These are phyloP conservation scores for Andrena minutula DNA, from an alignment of 2,888 invertebrate genomes.

Conservation along the genomic window DNA sequence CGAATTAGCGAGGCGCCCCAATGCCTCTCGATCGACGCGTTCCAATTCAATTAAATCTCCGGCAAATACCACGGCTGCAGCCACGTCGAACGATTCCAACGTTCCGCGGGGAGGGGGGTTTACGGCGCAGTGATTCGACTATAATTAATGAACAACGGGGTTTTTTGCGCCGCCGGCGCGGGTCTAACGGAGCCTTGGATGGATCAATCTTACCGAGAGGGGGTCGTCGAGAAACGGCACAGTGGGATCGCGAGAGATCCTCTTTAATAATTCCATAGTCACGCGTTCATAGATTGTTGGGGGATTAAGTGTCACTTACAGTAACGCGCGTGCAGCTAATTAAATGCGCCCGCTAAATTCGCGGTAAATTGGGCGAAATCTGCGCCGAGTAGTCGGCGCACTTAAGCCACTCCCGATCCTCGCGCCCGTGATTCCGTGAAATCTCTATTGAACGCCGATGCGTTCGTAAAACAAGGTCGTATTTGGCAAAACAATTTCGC, in stretches of 20 bases:
- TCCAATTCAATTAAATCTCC: constrained; percentile 56
- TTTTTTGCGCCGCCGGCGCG: constrained; percentile 26
- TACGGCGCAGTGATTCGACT: constrained; percentile 23
- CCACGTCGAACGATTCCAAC: constrained; percentile 22
- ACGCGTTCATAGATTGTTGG: constrained; percentile 35
- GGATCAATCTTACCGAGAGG: background rate
- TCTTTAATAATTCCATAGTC: constrained; percentile 38
- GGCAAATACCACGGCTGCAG: constrained; percentile 40
- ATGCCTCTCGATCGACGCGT: constrained; percentile 32
- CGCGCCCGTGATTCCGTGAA: constrained; percentile 48
- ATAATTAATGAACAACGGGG: constrained; percentile 35
- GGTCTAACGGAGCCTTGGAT: background rate
- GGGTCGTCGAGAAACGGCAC: background rate
- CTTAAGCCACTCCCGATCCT: constrained; percentile 46
- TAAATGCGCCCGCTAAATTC: constrained; percentile 43
- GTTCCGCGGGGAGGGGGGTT: constrained; percentile 12
- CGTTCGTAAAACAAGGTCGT: constrained; percentile 8
- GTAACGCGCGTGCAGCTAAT: constrained; percentile 34
- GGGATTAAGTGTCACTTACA: constrained; percentile 41
- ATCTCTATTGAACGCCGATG: constrained; percentile 36
- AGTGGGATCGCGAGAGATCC: background rate
- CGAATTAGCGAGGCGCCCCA: constrained; percentile 33
- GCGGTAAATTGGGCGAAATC: constrained; percentile 44
- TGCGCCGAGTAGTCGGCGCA: constrained; percentile 25
- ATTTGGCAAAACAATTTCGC: constrained; percentile 36